Evolutionary conservation across 2,888 invertebrate genomes (phyloP), one percentile per base, ranked within the genome.

Genomic region (Megaustenia siamemsis): DNA sequence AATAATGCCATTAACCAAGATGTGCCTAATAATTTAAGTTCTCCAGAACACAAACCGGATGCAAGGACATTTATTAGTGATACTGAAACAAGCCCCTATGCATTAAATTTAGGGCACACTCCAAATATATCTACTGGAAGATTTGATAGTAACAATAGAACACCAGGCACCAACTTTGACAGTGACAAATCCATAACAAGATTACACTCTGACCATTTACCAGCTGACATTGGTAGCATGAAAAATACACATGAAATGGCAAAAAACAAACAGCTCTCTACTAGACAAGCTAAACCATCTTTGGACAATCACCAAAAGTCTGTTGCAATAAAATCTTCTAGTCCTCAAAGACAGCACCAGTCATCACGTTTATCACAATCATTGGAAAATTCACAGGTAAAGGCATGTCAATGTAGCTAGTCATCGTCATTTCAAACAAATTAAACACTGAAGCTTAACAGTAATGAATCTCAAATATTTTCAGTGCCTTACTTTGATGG

Each of bases 341-440:
- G 21, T 43, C 24, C 43, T 18, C 40, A 8, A 35, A 60, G 60
- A 43, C 60, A 73, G 0, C n/a, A n/a, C 18, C 28, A 49, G 12
- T 18, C 40, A 28, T 1, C 21, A 1, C 28, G 82, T 15, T 43
- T 71, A 21, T 82, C 82, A 21, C 68, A 68, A 53, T 82, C 82
- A 10, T 24, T 82, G 28, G 82, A 82, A 60, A 73, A 82, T 38
- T 56, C 35, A 18, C 43, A 82, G 82, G 82, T 82, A 80, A 0
- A 38, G 1, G 49, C 18, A 38, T 28, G 6, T 35, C 24, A 32
- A 8, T 35, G 15, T 6, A 35, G 12, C 6, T 35, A 35, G 8
- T 24, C 60, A 60, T 21, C 5, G n/a, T 24, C 12, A 12, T 49
- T 49, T 10, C 18, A 10, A 49, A 12, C 18, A 10, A 49, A 12